Percentiles rank a stretch among this genome's conserved stretches.
These are phyloP conservation scores for Limnephilus rhombicus DNA, from an alignment of 2,888 invertebrate species.

Conservation along the genomic window DNA sequence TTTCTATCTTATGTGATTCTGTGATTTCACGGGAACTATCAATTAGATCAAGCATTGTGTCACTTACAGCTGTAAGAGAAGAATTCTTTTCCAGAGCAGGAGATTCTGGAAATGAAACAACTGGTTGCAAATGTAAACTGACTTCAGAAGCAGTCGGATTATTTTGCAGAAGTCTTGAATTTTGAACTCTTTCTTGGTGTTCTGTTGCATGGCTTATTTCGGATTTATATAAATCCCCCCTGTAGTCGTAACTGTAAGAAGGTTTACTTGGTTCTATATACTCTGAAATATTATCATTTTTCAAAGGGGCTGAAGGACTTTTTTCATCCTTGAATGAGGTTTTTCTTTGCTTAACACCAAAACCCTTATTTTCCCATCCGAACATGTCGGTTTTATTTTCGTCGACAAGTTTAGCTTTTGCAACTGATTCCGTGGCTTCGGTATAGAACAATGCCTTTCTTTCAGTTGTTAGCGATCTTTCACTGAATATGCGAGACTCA, in stretches of 20 bases:
- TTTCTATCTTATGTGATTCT: conserved; percentile 63
- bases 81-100: conserved; percentile 62
- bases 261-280: conserved; percentile 52
- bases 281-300: conserved; percentile 50
- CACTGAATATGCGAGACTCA: conserved; percentile 46
- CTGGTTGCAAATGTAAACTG: conserved; percentile 57
- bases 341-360: conserved; percentile 67
- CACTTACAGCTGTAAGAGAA: conserved; percentile 63
- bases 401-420: conserved; percentile 10
- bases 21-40: conserved; percentile 58
- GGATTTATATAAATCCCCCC: background rate
- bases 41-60: conserved; percentile 56
- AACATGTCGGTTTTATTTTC: conserved; percentile 75
- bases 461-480: conserved; percentile 6
- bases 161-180: background rate
- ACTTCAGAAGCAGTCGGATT: conserved; percentile 47
- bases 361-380: conserved; percentile 78
- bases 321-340: conserved; percentile 44
- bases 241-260: conserved; percentile 27
- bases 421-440: conserved; percentile 15
- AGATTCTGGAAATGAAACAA: conserved; percentile 52
- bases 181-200: background rate
- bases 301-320: conserved; percentile 45
- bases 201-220: background rate
- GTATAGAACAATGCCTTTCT: background rate